Percentiles rank a stretch among this genome's conserved stretches.
These are phyloP conservation scores for Sitobion miscanthi DNA, from an alignment of 1,140 invertebrate species.

Conservation along the genomic window DNA sequence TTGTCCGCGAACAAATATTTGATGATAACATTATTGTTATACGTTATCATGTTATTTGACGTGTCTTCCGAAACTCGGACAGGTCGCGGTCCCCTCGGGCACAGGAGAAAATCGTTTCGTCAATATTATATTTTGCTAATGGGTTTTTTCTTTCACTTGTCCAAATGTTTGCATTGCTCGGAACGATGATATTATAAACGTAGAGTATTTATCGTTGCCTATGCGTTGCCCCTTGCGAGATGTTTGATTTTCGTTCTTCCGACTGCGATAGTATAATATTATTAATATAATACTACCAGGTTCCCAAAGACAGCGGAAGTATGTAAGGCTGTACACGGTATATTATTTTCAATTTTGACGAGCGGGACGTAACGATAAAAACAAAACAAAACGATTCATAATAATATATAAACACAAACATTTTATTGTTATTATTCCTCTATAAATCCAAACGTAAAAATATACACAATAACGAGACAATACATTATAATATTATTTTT, in stretches of 20 bases:
- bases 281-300: not conserved
- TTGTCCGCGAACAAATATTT: not conserved
- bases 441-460: slow-evolving; percentile 1
- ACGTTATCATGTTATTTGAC: not conserved
- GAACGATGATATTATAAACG: not conserved
- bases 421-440: slow-evolving; percentile 25
- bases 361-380: not conserved
- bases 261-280: not conserved
- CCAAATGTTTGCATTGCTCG: not conserved
- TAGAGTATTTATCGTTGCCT: not conserved
- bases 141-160: not conserved
- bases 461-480: slow-evolving; percentile 17
- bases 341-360: not conserved
- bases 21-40: not conserved
- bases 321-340: not conserved
- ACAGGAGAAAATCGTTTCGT: not conserved
- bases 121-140: not conserved
- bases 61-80: not conserved
- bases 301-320: not conserved
- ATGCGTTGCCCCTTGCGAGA: not conserved
- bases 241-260: not conserved
- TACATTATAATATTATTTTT: not conserved
- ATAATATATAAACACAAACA: slow-evolving; percentile 24
- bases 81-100: not conserved
- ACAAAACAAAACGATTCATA: not conserved